These are phyloP conservation scores for Musca domestica DNA, from an alignment of 1,140 invertebrate species.

Conservation along the genomic window DNA sequence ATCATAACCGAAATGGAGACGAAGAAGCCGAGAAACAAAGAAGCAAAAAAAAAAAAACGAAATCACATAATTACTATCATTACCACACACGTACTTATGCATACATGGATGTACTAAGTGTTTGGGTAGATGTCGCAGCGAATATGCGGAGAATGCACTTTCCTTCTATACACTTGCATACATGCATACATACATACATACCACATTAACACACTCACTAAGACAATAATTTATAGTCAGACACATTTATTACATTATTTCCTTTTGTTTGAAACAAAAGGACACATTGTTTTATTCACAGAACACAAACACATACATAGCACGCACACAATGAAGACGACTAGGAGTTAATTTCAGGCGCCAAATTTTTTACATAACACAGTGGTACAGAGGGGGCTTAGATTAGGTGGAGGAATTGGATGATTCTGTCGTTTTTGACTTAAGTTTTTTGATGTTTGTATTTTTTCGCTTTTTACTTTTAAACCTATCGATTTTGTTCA, in stretches of 20 bases:
- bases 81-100: neutral
- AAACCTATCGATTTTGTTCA: too few relatives aligned
- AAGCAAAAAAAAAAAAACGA: neutral
- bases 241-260: conserved; percentile 9
- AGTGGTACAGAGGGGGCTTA: too few relatives aligned
- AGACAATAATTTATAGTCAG: conserved; percentile 8
- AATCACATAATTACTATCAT: conserved; percentile 10
- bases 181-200: neutral
- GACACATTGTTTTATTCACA: neutral
- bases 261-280: neutral
- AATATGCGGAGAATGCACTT: too few relatives aligned
- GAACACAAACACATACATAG: neutral
- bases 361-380: too few relatives aligned
- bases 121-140: neutral
- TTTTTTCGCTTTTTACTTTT: too few relatives aligned
- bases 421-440: too few relatives aligned
- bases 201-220: too few relatives aligned
- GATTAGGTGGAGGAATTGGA: too few relatives aligned
- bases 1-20: conserved; percentile 10
- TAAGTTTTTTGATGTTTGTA: too few relatives aligned
- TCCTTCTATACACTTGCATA: neutral
- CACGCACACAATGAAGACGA: neutral
- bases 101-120: neutral
- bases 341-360: neutral
- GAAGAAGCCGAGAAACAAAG: neutral